A percentile compares a stretch with the other conserved stretches of the same genome.
Evolutionary conservation across 2,888 invertebrate genomes (phyloP).

Genomic region (Lepidochrysops patricia): DNA sequence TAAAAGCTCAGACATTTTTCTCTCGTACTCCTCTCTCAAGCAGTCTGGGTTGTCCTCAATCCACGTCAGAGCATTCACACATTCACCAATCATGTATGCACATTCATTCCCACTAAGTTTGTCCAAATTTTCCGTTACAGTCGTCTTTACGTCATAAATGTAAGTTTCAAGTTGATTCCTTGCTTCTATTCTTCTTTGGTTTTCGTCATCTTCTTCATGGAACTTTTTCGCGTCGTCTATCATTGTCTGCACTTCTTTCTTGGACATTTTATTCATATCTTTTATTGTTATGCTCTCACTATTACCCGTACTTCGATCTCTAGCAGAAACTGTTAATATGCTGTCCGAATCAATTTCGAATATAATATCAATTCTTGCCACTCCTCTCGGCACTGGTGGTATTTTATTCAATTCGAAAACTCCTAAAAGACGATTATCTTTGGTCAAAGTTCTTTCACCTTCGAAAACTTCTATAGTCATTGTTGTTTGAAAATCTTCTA

Average conservation of each 20-base stretch:
- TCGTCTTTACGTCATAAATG: constrained; percentile 41
- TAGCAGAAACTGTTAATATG: constrained; percentile 44
- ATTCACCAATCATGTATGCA: constrained; percentile 37
- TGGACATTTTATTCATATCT: constrained; percentile 40
- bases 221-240: constrained; percentile 41
- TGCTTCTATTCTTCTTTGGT: constrained; percentile 40
- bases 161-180: constrained; percentile 52
- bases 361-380: constrained; percentile 48
- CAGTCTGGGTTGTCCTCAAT: constrained; percentile 41
- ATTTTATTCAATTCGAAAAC: constrained; percentile 45
- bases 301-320: constrained; percentile 43
- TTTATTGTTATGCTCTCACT: constrained; percentile 37
- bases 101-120: constrained; percentile 35
- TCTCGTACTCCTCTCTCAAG: constrained; percentile 44
- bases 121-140: constrained; percentile 33
- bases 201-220: constrained; percentile 44
- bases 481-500: constrained; percentile 47
- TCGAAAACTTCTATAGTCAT: constrained; percentile 58
- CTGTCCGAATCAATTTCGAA: constrained; percentile 48
- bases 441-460: constrained; percentile 49
- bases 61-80: constrained; percentile 40
- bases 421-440: constrained; percentile 50
- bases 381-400: constrained; percentile 49
- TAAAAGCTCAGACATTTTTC: constrained; percentile 44
- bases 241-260: constrained; percentile 43